Conservation (phyloP, 2,888 invertebrate genomes). For the Epinotia demarniana region DNA sequence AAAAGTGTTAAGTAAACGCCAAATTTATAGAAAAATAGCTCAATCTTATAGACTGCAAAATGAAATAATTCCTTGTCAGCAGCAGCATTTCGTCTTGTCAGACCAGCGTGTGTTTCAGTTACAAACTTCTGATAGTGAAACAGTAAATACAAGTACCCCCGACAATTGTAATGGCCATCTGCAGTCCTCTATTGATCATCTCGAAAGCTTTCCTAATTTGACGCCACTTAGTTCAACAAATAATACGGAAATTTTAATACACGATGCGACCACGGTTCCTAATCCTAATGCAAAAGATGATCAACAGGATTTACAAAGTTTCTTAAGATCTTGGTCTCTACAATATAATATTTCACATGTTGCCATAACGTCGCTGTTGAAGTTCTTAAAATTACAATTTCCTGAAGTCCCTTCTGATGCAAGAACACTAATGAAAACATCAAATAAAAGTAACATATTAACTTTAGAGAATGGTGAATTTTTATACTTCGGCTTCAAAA, state of each 20-base stretch:
- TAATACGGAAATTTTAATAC: background rate
- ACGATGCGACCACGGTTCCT: background rate
- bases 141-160: background rate
- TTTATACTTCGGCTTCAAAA: constrained; percentile 1
- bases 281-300: background rate
- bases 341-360: constrained; percentile 45
- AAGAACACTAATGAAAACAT: constrained; percentile 45
- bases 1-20: constrained; percentile 6
- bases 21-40: constrained; percentile 9
- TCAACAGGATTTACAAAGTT: background rate
- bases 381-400: constrained; percentile 41
- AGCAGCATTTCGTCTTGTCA: too few relatives aligned
- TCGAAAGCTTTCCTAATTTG: background rate
- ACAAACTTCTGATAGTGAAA: background rate
- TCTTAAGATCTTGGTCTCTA: constrained; percentile 37
- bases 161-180: background rate
- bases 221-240: too few relatives aligned
- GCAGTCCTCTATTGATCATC: background rate
- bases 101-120: background rate
- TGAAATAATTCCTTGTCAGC: background rate
- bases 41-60: constrained; percentile 3
- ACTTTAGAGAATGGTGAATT: constrained; percentile 29
- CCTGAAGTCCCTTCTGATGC: constrained; percentile 38
- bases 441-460: constrained; percentile 29
- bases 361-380: constrained; percentile 35